Base-by-base conservation (phyloP, 2,113 vertebrate species). In the Corvus hawaiiensis region DNA sequence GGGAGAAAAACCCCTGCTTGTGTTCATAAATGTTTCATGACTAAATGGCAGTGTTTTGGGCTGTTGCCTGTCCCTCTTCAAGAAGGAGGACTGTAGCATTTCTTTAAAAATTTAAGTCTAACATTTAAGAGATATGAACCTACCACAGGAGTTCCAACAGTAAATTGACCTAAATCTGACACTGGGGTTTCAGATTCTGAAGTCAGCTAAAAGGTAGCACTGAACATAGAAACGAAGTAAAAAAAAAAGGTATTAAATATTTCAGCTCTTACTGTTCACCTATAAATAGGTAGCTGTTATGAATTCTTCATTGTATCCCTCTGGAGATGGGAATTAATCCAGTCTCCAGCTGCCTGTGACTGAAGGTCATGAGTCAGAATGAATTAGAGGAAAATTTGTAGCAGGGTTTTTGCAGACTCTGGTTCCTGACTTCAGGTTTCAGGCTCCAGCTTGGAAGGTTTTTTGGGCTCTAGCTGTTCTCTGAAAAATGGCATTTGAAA, bases 241-340 rank as follows among this genome's bases (percentile, higher is more conserved):
- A 9, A 35, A 66, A 88, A 39, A 30, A 5, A 5, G 3, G 0
- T 81, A 20, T 91, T 85, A 59, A 94, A 59, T 90, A 81, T 71
- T 94, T 86, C 43, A 46, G 7, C 52, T 89, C 84, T 89, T 71
- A 11, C 64, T 63, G 22, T 66, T 93, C 88, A 86, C 88, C 90
- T 97, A 90, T 93, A 96, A 96, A 97, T 94, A 97, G 96, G 77
- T 84, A 41, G 49, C 76, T 81, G 72, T 91, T 94, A 95, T 51
- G 84, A 84, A 84, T 94, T 96, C 90, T 80, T 74, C 78, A 44
- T 95, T 90, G 68, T 46, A 22, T 59, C 37, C 56, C 87, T 52
- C 61, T 75, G 78, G 88, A 94, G 91, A 91, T 72, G 90, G 78
- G 92, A 94, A 95, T 96, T 93, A 93, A 95, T 89, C 73, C 88